phyloP scores from a whole-genome alignment of 2,797 vertebrate species.

The Leptodactylus fallax region DNA sequence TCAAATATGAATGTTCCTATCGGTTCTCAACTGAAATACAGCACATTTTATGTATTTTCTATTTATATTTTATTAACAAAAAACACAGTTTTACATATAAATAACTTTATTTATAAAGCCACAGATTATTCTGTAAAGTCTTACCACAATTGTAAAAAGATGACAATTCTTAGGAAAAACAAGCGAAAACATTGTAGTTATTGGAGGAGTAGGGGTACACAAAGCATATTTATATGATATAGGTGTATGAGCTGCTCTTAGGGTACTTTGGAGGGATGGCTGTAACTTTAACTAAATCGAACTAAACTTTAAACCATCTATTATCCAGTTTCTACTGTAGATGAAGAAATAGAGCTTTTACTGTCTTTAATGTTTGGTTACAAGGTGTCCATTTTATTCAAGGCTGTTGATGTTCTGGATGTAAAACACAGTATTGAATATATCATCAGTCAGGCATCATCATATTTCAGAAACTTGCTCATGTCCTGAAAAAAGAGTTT shows the following conservation, averaged over 20 bases:
- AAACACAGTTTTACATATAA: slow-evolving; percentile 82
- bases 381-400: slow-evolving; percentile 13
- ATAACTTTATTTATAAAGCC: slow-evolving; percentile 92
- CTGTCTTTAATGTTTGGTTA: not conserved
- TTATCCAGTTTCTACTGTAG: slow-evolving; percentile 34
- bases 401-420: slow-evolving; percentile 73
- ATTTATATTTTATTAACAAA: slow-evolving; percentile 59
- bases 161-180: slow-evolving; percentile 77
- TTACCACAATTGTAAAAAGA: slow-evolving; percentile 88
- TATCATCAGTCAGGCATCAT: not conserved
- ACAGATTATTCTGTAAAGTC: slow-evolving; percentile 86
- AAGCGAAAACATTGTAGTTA: slow-evolving; percentile 77
- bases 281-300: slow-evolving; percentile 41
- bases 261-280: slow-evolving; percentile 36
- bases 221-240: slow-evolving; percentile 79
- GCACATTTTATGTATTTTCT: not conserved
- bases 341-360: not conserved
- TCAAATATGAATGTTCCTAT: not conserved
- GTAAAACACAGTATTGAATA: slow-evolving; percentile 38
- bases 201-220: slow-evolving; percentile 70
- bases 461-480: slow-evolving; percentile 90
- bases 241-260: slow-evolving; percentile 65
- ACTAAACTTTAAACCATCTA: slow-evolving; percentile 32
- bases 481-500: slow-evolving; percentile 88
- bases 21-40: not conserved